A percentile compares a stretch with the other conserved stretches of the same genome.
These are phyloP conservation scores for Pterocles gutturalis DNA, from an alignment of 2,113 vertebrate genomes.

Conservation along the genomic window DNA sequence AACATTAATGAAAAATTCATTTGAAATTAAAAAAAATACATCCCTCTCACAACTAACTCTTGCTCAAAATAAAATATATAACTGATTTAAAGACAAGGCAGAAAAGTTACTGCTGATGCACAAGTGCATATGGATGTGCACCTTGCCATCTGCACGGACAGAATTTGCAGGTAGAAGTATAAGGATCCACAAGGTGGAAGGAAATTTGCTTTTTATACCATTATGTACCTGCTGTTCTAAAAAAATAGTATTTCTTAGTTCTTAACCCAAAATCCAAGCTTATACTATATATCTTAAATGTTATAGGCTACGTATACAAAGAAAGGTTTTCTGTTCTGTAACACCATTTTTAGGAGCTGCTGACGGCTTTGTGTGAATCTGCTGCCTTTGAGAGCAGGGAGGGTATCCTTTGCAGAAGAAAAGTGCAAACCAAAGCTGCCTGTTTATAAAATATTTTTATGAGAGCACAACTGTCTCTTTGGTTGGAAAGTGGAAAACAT, in stretches of 20 bases:
- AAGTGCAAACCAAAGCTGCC: not conserved
- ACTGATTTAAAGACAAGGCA: not conserved
- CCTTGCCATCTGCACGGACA: not conserved
- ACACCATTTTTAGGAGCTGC: not conserved
- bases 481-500: not conserved
- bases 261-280: not conserved
- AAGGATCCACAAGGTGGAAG: not conserved
- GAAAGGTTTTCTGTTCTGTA: not conserved
- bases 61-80: not conserved
- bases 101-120: not conserved
- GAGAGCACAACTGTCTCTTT: not conserved
- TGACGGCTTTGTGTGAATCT: not conserved
- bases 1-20: not conserved
- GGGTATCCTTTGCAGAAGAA: not conserved
- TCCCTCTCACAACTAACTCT: not conserved
- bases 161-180: not conserved
- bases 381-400: not conserved
- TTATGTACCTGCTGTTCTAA: not conserved
- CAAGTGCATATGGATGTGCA: rapidly evolving
- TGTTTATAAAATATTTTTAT: slow-evolving; percentile 39
- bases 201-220: not conserved
- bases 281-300: not conserved
- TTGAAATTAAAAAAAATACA: not conserved
- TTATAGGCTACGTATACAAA: not conserved
- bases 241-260: not conserved